Evolutionary conservation across 2,888 invertebrate species (phyloP).

Genomic region (Xanthorhoe spadicearia): DNA sequence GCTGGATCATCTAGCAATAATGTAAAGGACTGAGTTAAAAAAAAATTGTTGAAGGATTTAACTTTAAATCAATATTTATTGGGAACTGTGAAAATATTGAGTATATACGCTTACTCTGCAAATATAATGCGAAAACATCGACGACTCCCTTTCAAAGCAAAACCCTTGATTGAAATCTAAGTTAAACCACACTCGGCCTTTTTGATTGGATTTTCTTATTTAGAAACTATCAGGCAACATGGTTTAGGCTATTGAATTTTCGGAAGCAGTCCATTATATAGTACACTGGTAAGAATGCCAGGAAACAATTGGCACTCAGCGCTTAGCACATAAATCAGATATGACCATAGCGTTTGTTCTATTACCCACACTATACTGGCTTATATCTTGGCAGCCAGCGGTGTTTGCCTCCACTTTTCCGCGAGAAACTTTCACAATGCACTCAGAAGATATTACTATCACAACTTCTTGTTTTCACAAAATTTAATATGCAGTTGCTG

Average conservation of each 20-base stretch:
- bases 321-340: conserved; percentile 53
- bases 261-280: neutral
- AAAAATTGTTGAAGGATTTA: too few relatives aligned
- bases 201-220: too few relatives aligned
- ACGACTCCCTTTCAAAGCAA: too few relatives aligned
- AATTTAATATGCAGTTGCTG: conserved; percentile 32
- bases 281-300: conserved; percentile 27
- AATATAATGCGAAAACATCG: too few relatives aligned
- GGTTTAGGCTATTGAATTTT: neutral
- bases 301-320: conserved; percentile 52
- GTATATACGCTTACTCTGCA: too few relatives aligned
- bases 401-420: conserved; percentile 42
- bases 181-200: too few relatives aligned
- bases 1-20: too few relatives aligned
- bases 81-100: too few relatives aligned
- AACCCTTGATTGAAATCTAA: too few relatives aligned
- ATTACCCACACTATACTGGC: conserved; percentile 49
- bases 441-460: conserved; percentile 40
- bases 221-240: neutral
- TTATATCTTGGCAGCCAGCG: conserved; percentile 43
- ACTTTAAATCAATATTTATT: too few relatives aligned
- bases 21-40: too few relatives aligned
- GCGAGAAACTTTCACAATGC: conserved; percentile 41
- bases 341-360: conserved; percentile 48
- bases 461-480: conserved; percentile 35